Evolutionary conservation across 2,797 vertebrate species (phyloP).

Genomic region (Cyclopterus lumpus): DNA sequence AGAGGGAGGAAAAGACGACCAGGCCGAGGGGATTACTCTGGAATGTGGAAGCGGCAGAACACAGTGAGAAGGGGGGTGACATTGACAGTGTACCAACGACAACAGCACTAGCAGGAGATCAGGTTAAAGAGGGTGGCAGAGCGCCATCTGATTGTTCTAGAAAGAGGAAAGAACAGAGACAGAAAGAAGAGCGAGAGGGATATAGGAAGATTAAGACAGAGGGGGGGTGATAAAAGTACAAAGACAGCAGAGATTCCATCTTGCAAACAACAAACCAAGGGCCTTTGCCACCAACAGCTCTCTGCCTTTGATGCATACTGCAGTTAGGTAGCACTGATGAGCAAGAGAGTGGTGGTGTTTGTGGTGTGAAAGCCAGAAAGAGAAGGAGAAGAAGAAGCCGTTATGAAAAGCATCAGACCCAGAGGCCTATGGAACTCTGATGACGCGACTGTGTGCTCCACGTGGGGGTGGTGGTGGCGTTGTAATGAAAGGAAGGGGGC

Average conservation of each 20-base stretch:
- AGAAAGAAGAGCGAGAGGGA: constrained; percentile 34
- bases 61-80: constrained; percentile 46
- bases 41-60: constrained; percentile 68
- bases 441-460: constrained; percentile 75
- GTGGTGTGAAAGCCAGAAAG: constrained; percentile 63
- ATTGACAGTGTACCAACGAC: constrained; percentile 64
- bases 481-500: constrained; percentile 65
- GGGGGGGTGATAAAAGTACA: constrained; percentile 57
- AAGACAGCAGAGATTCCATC: constrained; percentile 71
- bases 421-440: constrained; percentile 81
- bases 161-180: constrained; percentile 53
- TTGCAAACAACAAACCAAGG: constrained; percentile 73
- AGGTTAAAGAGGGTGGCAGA: constrained; percentile 67
- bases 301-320: constrained; percentile 81
- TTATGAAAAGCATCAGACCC: constrained; percentile 80
- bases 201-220: constrained; percentile 51
- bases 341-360: constrained; percentile 56
- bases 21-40: constrained; percentile 74
- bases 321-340: constrained; percentile 65
- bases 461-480: constrained; percentile 40
- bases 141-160: constrained; percentile 63
- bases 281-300: constrained; percentile 73
- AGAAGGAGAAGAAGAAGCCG: constrained; percentile 73
- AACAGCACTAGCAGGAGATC: constrained; percentile 62
- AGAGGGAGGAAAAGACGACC: constrained; percentile 65